These are phyloP conservation scores for Argyra leucocephala DNA, from an alignment of 2,888 invertebrate species.

Conservation along the genomic window DNA sequence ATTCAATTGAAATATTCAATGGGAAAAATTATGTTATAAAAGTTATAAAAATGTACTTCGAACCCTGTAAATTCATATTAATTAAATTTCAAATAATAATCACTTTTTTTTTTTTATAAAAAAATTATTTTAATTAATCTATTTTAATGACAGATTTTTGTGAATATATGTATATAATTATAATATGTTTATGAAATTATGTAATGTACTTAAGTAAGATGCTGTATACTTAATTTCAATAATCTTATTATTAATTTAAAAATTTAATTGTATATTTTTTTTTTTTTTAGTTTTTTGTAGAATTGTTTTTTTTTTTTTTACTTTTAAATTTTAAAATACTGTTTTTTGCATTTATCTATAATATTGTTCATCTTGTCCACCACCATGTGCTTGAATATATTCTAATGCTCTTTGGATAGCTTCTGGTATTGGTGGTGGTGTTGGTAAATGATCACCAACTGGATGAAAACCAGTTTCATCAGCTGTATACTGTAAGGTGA, in stretches of 20 bases:
- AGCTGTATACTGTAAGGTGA: slow-evolving; percentile 53
- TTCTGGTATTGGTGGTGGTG: slow-evolving; percentile 38
- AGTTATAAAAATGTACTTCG: too few species aligned
- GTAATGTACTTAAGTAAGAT: not conserved
- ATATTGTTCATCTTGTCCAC: not conserved
- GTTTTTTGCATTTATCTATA: not conserved
- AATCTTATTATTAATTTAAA: not conserved
- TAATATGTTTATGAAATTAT: not conserved
- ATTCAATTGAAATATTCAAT: too few species aligned
- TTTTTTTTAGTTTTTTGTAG: not conserved
- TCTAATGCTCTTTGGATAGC: slow-evolving; percentile 45
- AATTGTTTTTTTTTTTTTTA: not conserved
- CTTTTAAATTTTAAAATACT: not conserved
- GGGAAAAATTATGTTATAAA: too few species aligned
- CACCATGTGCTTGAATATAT: slow-evolving; percentile 17
- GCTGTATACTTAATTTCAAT: not conserved
- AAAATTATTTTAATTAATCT: too few species aligned
- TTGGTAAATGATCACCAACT: slow-evolving; percentile 29
- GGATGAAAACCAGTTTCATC: slow-evolving; percentile 63
- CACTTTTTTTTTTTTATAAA: too few species aligned
- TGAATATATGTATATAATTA: too few species aligned
- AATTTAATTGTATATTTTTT: not conserved
- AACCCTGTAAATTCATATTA: too few species aligned
- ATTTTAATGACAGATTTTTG: too few species aligned
- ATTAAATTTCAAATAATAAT: too few species aligned